Percentiles rank a stretch among this genome's conserved stretches.
phyloP scores from a whole-genome alignment of 1,140 invertebrate genomes.

The Leptopilina clavipes region DNA sequence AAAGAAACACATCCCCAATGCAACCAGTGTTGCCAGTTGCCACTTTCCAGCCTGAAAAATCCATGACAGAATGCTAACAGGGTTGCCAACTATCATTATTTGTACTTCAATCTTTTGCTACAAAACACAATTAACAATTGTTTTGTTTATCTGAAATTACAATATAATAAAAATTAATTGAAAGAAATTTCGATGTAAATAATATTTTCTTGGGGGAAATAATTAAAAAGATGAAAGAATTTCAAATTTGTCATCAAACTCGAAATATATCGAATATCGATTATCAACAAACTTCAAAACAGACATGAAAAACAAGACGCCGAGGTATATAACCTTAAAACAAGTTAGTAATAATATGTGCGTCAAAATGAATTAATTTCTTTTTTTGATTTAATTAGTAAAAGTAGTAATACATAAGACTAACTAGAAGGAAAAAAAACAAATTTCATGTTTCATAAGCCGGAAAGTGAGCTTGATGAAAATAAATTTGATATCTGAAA shows the following conservation, averaged over 20 bases:
- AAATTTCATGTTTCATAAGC: background rate
- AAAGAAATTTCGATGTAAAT: too few species aligned
- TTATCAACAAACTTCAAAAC: background rate
- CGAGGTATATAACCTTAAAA: too few species aligned
- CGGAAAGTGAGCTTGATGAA: slow-evolving; percentile 8
- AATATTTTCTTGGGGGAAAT: too few species aligned
- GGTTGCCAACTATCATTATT: background rate
- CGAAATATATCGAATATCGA: background rate
- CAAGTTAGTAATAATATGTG: too few species aligned
- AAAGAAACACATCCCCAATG: background rate
- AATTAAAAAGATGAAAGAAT: too few species aligned
- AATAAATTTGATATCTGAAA: background rate
- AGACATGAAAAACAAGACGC: background rate
- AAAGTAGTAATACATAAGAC: too few species aligned
- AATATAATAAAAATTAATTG: too few species aligned
- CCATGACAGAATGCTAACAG: background rate
- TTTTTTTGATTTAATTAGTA: too few species aligned
- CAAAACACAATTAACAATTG: background rate
- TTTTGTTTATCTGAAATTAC: too few species aligned
- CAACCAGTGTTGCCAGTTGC: slow-evolving; percentile 10
- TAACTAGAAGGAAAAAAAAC: background rate
- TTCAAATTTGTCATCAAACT: too few species aligned
- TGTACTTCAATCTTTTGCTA: background rate
- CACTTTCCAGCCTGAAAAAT: background rate
- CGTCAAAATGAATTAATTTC: too few species aligned